These are phyloP conservation scores for Lepeophtheirus salmonis DNA, from an alignment of 1,140 invertebrate species.

Conservation along the genomic window DNA sequence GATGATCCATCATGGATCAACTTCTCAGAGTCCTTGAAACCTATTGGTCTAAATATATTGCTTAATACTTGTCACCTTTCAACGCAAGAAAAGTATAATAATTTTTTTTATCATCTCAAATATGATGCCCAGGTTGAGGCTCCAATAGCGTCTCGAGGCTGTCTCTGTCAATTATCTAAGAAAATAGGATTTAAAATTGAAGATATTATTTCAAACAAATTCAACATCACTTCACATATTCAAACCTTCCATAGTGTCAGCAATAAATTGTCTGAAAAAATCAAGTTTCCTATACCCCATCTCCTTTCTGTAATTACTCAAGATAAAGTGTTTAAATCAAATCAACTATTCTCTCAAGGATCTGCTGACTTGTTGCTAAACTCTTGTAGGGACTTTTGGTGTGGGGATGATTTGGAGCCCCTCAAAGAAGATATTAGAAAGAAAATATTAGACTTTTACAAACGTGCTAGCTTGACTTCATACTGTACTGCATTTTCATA, in stretches of 20 bases:
- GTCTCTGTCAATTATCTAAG: slow-evolving; percentile 77
- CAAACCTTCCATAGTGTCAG: slow-evolving; percentile 81
- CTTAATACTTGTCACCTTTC: slow-evolving; percentile 81
- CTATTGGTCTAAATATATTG: slow-evolving; percentile 72
- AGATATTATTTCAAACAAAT: slow-evolving; percentile 54
- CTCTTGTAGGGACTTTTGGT: slow-evolving; percentile 88
- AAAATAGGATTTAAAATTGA: slow-evolving; percentile 91
- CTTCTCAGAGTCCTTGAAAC: slow-evolving; percentile 68
- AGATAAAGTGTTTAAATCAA: slow-evolving; percentile 47
- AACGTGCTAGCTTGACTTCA: slow-evolving; percentile 74
- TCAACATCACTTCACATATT: slow-evolving; percentile 62
- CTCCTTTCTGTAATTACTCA: slow-evolving; percentile 75
- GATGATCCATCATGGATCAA: slow-evolving; percentile 79
- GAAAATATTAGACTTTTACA: slow-evolving; percentile 86
- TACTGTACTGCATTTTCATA: slow-evolving; percentile 94
- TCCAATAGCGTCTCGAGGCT: slow-evolving; percentile 36
- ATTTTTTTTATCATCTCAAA: slow-evolving; percentile 82
- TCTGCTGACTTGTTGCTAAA: slow-evolving; percentile 89
- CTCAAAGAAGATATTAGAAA: slow-evolving; percentile 66
- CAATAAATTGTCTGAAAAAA: slow-evolving; percentile 63
- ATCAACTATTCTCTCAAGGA: slow-evolving; percentile 71
- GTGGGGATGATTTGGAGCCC: slow-evolving; percentile 65
- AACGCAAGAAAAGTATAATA: slow-evolving; percentile 63
- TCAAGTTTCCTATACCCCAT: slow-evolving; percentile 93
- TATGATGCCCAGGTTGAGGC: slow-evolving; percentile 62